These are phyloP conservation scores for Meteorus colon DNA, from an alignment of 2,888 invertebrate genomes.

Conservation along the genomic window DNA sequence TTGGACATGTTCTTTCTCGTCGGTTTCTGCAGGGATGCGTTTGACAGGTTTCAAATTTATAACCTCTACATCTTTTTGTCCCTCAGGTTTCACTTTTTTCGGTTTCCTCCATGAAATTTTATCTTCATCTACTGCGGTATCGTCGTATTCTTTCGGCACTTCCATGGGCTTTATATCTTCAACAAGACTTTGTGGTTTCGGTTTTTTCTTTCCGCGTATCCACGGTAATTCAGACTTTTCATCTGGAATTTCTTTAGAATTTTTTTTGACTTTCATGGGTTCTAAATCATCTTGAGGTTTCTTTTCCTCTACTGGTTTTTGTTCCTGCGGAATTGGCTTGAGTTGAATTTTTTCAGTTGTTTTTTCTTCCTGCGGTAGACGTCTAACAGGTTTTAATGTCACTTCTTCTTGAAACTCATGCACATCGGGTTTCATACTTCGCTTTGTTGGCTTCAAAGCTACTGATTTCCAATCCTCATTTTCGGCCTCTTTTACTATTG, in stretches of 20 bases:
- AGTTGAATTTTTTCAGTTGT: conserved; percentile 47
- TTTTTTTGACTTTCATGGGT: conserved; percentile 47
- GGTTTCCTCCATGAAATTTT: conserved; percentile 53
- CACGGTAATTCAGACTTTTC: conserved; percentile 59
- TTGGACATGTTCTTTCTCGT: conserved; percentile 57
- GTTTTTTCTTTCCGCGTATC: conserved; percentile 59
- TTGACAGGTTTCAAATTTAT: conserved; percentile 63
- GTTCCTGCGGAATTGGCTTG: conserved; percentile 49
- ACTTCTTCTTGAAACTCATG: conserved; percentile 44
- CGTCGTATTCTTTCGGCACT: conserved; percentile 39
- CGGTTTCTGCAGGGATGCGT: conserved; percentile 57
- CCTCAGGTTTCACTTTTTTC: conserved; percentile 54
- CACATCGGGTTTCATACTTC: conserved; percentile 67
- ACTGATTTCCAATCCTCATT: conserved; percentile 58
- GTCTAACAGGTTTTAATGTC: conserved; percentile 53
- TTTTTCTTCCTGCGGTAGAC: conserved; percentile 52
- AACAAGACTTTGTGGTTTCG: conserved; percentile 33
- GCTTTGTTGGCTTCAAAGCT: conserved; percentile 53
- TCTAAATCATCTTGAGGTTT: conserved; percentile 44
- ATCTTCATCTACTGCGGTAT: conserved; percentile 48
- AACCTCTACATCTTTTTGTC: conserved; percentile 61
- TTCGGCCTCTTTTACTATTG: conserved; percentile 52
- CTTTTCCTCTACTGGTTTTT: conserved; percentile 40
- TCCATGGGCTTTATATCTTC: conserved; percentile 45
- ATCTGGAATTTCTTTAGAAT: conserved; percentile 55